Base-by-base conservation (phyloP, 2,888 invertebrate species). In the Troglohyphantes excavatus region DNA sequence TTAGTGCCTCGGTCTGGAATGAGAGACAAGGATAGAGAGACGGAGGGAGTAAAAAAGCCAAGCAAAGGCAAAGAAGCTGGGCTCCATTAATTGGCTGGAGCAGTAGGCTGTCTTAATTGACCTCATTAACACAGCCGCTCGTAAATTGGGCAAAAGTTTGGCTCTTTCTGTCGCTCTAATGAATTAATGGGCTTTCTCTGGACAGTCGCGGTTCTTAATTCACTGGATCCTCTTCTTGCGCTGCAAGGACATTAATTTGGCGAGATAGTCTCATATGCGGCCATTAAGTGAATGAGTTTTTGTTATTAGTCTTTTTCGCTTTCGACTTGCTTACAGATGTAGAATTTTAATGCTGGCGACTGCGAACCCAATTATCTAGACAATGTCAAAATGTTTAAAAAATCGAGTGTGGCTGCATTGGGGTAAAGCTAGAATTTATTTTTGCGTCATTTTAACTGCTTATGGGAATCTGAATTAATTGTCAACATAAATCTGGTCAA, bases 81-180 rank as follows among this genome's bases (percentile, higher is more conserved):
- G 73, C 29, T 75, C 87, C 87, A 87, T 87, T 87, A 87, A 87
- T 87, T 87, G 87, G 81, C 87, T 72, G 29, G 39, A 86, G 79
- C 79, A 78, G 63, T 78, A 63, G 65, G 67, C 53, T 78, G 81
- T 81, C 87, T 87, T 87, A 87, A 87, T 87, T 87, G 87, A 87
- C 87, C 87, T 87, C 87, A 87, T 87, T 87, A 87, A 87, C 87
- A 87, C 87, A 21, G 87, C 29, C 53, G 87, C 43, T 87, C 87
- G 87, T 87, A 87, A 87, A 87, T 87, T 87, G 87, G 81, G 46
- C 72, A 65, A 81, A 87, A 81, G 79, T 87, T 87, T 73, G 87
- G 63, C 73, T 61, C 81, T 73, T 53, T 79, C 87, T 87, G 87
- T 87, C 87, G 65, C 33, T 39, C 75, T 87, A 87, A 87, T 87